Evolutionary conservation across 1,140 invertebrate species (phyloP).

Genomic region (Aphaenogaster rudis): DNA sequence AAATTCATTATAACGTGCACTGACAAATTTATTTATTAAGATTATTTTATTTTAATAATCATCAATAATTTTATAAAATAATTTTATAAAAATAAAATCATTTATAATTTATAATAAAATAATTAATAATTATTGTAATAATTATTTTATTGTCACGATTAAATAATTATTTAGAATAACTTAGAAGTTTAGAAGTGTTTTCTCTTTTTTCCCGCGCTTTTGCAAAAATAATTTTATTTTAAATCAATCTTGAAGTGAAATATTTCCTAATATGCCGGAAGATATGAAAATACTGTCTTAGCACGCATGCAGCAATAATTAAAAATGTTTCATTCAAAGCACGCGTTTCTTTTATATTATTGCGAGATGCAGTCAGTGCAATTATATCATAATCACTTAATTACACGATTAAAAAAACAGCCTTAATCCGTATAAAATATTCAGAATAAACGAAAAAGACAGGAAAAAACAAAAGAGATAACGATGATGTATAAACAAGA

Average conservation of each 20-base stretch:
- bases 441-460: not conserved
- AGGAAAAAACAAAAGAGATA: not conserved
- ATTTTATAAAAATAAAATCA: too few relatives aligned
- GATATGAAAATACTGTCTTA: not conserved
- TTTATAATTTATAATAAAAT: too few relatives aligned
- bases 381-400: not conserved
- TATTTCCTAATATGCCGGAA: not conserved
- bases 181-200: not conserved
- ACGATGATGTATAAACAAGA: not conserved
- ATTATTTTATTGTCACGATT: not conserved
- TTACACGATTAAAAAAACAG: not conserved
- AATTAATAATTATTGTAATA: too few relatives aligned
- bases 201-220: not conserved
- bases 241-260: not conserved
- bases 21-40: not conserved
- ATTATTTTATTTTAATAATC: not conserved
- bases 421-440: not conserved
- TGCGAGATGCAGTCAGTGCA: not conserved
- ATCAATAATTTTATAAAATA: too few relatives aligned
- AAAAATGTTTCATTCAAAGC: not conserved
- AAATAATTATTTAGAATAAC: conserved; percentile 10
- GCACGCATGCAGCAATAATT: not conserved
- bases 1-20: not conserved
- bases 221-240: not conserved
- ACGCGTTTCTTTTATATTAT: not conserved